phyloP scores from a whole-genome alignment of 2,113 vertebrate genomes.

The Pygoscelis adeliae region DNA sequence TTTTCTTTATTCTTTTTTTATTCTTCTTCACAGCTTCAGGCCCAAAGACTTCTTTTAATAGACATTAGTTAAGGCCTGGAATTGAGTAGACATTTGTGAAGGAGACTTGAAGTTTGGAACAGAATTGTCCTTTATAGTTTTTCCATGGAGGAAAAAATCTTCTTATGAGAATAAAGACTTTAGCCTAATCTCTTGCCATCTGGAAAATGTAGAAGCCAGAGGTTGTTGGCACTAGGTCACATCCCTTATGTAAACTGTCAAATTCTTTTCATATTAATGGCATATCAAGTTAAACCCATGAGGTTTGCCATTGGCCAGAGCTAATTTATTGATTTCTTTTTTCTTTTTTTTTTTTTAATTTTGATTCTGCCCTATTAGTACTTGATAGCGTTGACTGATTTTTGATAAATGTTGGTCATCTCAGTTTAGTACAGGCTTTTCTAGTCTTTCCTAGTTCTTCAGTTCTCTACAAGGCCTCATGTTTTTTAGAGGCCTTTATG shows the following conservation, averaged over 20 bases:
- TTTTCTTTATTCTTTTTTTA: background rate
- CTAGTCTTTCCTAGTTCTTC: background rate
- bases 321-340: constrained; percentile 71
- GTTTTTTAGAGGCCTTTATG: background rate
- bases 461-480: background rate
- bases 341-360: background rate
- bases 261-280: constrained; percentile 86
- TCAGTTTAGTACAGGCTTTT: constrained; percentile 66
- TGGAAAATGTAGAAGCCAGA: constrained; percentile 84
- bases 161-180: constrained; percentile 81
- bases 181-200: constrained; percentile 82
- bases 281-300: constrained; percentile 78
- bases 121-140: constrained; percentile 81
- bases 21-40: constrained; percentile 56
- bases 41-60: constrained; percentile 77
- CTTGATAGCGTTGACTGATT: background rate
- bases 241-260: constrained; percentile 89
- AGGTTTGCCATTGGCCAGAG: constrained; percentile 58
- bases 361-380: background rate
- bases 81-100: constrained; percentile 84
- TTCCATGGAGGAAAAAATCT: constrained; percentile 78
- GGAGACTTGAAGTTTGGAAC: constrained; percentile 78
- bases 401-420: background rate
- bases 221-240: constrained; percentile 83
- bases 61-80: constrained; percentile 78